Percentiles rank a stretch among this genome's conserved stretches.
Conservation (phyloP, 2,113 vertebrate genomes). For the Physeter macrocephalus region DNA sequence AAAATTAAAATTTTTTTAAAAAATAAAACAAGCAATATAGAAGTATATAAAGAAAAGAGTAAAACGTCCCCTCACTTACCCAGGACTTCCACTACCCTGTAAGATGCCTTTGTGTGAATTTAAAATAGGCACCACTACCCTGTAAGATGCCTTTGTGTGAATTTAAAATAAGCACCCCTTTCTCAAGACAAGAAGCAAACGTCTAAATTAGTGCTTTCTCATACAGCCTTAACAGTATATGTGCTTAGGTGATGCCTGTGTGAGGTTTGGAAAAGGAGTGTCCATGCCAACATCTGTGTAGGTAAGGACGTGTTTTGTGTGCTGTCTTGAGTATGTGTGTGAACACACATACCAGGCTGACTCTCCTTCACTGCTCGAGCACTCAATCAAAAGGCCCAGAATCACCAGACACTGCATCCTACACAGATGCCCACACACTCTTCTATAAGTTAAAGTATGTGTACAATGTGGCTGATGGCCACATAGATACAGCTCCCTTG, state of each 20-base stretch:
- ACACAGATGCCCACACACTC: neutral
- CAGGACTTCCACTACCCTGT: neutral
- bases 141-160: neutral
- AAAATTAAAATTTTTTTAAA: neutral
- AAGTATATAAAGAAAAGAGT: neutral
- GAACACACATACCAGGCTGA: neutral
- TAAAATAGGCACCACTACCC: neutral
- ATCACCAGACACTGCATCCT: neutral
- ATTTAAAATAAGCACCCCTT: neutral
- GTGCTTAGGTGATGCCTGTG: neutral
- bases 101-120: neutral
- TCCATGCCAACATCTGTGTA: fast-evolving
- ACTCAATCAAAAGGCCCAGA: neutral
- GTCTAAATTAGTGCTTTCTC: neutral
- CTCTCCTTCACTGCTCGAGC: neutral
- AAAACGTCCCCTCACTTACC: neutral
- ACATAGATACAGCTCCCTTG: neutral
- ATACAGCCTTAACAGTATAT: neutral
- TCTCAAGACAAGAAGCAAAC: neutral
- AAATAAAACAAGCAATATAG: neutral
- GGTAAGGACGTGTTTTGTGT: neutral
- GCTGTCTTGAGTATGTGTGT: neutral
- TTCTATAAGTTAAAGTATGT: neutral
- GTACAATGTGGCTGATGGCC: fast-evolving
- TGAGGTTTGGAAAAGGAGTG: neutral